Conservation (phyloP, 2,797 vertebrate genomes). For the Oryzias sinensis region DNA sequence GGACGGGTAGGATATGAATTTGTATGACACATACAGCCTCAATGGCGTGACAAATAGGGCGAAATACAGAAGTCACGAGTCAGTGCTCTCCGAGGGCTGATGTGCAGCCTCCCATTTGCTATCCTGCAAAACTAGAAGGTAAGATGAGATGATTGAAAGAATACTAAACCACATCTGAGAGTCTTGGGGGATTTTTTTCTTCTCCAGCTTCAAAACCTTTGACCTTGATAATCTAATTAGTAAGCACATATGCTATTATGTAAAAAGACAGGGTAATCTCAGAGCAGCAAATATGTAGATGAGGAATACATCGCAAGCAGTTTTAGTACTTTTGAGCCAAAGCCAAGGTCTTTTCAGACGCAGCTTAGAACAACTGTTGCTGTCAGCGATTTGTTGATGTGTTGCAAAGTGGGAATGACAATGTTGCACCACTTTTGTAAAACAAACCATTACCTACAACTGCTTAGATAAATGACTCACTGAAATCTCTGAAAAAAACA, state of each 20-base stretch:
- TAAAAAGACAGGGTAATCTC: constrained; percentile 63
- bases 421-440: background rate
- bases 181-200: constrained; percentile 56
- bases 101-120: constrained; percentile 20
- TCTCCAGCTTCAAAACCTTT: constrained; percentile 57
- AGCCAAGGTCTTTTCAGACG: constrained; percentile 65
- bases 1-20: constrained; percentile 13
- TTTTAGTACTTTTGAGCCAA: constrained; percentile 35
- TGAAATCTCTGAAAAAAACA: too few relatives aligned
- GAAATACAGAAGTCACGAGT: constrained; percentile 6
- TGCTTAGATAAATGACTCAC: background rate
- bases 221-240: constrained; percentile 70
- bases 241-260: constrained; percentile 53
- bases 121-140: constrained; percentile 24
- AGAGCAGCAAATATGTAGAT: constrained; percentile 71
- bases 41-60: constrained; percentile 3
- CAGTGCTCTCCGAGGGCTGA: background rate
- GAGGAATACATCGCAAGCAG: constrained; percentile 50
- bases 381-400: constrained; percentile 51
- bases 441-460: constrained; percentile 1
- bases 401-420: constrained; percentile 11
- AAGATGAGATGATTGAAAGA: constrained; percentile 27
- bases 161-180: constrained; percentile 53
- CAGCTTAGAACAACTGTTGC: constrained; percentile 23
- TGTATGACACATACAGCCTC: constrained; percentile 13